These are phyloP conservation scores for Autographa pulchrina DNA, from an alignment of 2,888 invertebrate genomes.

Conservation along the genomic window DNA sequence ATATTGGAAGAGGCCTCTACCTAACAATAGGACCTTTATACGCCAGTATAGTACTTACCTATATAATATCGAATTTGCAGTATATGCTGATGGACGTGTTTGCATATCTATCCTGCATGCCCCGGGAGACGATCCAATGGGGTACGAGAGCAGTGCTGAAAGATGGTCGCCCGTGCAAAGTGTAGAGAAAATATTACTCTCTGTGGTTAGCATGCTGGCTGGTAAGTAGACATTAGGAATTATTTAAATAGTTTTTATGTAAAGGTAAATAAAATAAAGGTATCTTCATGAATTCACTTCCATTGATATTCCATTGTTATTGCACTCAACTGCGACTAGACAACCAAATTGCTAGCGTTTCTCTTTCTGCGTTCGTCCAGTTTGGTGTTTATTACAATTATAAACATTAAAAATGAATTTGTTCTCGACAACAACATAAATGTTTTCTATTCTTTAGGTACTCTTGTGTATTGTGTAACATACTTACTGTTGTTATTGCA, in stretches of 20 bases:
- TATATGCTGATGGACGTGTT: constrained; percentile 99
- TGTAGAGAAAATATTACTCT: constrained; percentile 99
- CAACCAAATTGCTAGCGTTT: too few relatives aligned
- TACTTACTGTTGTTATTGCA: constrained; percentile 64
- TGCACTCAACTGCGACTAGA: too few relatives aligned
- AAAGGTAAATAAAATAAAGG: too few relatives aligned
- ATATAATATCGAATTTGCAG: constrained; percentile 61
- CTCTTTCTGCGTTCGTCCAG: too few relatives aligned
- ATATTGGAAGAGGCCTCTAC: neutral
- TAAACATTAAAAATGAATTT: too few relatives aligned
- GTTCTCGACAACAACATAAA: too few relatives aligned
- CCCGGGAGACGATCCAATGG: constrained; percentile 99
- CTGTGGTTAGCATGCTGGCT: constrained; percentile 99
- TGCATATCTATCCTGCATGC: constrained; percentile 99
- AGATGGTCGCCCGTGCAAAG: constrained; percentile 99
- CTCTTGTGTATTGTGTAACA: too few relatives aligned
- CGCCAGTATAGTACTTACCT: neutral
- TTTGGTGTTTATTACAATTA: too few relatives aligned
- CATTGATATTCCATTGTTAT: too few relatives aligned
- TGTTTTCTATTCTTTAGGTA: too few relatives aligned
- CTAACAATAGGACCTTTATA: neutral
- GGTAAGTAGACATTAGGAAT: constrained; percentile 64
- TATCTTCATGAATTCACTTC: too few relatives aligned
- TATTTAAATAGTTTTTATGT: too few relatives aligned
- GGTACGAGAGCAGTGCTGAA: constrained; percentile 99